phyloP scores from a whole-genome alignment of 2,113 vertebrate species.

The Ceyx melanurus region DNA sequence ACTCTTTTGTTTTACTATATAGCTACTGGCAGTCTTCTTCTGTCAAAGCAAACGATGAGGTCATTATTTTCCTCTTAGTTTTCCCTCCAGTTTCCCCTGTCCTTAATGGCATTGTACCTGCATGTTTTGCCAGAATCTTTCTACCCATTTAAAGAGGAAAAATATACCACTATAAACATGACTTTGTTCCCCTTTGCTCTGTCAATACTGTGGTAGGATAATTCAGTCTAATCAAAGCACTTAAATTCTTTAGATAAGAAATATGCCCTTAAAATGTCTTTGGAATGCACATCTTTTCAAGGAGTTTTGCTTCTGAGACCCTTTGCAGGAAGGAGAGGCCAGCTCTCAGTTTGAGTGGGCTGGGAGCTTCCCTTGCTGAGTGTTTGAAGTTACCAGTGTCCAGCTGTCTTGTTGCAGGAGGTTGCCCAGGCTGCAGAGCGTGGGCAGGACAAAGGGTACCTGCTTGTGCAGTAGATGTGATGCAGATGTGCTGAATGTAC shows the following conservation, averaged over 20 bases:
- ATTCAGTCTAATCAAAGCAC: not conserved
- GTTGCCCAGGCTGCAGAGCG: not conserved
- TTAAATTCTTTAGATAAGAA: not conserved
- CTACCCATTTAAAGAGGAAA: not conserved
- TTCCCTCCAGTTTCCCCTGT: constrained; percentile 20
- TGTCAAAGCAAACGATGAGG: constrained; percentile 48
- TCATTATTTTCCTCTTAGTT: constrained; percentile 54
- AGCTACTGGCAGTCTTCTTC: constrained; percentile 29
- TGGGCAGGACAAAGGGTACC: not conserved
- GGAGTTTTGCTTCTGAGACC: not conserved
- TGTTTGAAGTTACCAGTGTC: not conserved
- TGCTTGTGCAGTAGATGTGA: not conserved
- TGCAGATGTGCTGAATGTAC: not conserved
- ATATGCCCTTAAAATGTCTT: not conserved
- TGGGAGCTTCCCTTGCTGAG: not conserved
- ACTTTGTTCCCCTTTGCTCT: not conserved
- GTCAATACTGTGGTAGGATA: not conserved
- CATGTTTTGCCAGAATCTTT: constrained; percentile 37
- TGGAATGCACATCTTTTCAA: not conserved
- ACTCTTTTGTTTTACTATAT: constrained; percentile 35
- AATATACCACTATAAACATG: not conserved
- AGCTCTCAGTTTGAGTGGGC: not conserved
- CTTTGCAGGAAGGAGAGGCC: not conserved
- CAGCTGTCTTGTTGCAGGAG: not conserved
- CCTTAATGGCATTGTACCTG: constrained; percentile 7